Percentiles rank a stretch among this genome's conserved stretches.
Evolutionary conservation across 2,888 invertebrate genomes (phyloP).

Genomic region (Limnephilus marmoratus): DNA sequence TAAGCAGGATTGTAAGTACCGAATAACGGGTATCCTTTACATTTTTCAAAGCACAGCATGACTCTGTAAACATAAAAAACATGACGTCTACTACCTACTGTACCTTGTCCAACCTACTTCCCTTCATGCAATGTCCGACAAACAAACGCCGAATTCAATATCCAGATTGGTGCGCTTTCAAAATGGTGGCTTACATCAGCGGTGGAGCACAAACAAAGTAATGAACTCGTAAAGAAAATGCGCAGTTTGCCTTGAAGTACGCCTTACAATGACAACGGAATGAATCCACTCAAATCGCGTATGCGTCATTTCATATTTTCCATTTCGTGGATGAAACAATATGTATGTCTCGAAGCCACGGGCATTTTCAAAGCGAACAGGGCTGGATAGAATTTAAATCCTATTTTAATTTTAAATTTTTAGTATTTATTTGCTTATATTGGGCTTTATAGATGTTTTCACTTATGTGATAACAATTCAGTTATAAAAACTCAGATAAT

Average conservation of each 20-base stretch:
- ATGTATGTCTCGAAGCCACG: background rate
- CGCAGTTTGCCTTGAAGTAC: conserved; percentile 14
- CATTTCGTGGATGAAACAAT: conserved; percentile 17
- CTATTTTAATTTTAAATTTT: background rate
- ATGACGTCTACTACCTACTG: background rate
- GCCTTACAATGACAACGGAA: conserved; percentile 4
- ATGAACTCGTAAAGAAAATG: conserved; percentile 24
- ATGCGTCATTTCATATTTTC: conserved; percentile 33
- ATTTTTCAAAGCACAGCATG: background rate
- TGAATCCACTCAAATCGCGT: conserved; percentile 9
- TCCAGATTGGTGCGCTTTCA: background rate
- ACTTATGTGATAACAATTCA: no score
- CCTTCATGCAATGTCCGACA: background rate
- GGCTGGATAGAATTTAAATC: background rate
- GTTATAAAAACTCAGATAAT: no score
- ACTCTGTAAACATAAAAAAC: background rate
- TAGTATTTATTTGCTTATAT: no score
- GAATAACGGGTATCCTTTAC: background rate
- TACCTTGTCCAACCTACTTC: background rate
- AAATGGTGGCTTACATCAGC: conserved; percentile 17
- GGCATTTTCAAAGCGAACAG: background rate
- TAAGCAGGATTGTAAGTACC: no score
- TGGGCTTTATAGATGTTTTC: no score
- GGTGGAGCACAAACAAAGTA: conserved; percentile 13
- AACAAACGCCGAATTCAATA: background rate